Base-by-base conservation (phyloP, 1,140 invertebrate genomes). In the Aphelinus certus region DNA sequence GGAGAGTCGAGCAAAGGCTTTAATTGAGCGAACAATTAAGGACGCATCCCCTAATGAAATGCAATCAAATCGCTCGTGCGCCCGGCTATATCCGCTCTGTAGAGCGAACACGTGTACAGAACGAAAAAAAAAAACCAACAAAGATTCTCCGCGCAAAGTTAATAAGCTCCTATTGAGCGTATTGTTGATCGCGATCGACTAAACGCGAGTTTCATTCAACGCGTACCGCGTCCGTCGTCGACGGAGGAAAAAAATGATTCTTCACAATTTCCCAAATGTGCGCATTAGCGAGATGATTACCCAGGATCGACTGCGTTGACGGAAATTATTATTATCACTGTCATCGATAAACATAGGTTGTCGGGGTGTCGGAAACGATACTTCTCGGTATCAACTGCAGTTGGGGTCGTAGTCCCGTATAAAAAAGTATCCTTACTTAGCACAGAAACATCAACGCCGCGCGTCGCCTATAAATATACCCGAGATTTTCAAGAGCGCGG, bases 11-110 rank as follows among this genome's bases (percentile, higher is more conserved):
- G 7, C 3, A 5, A 3, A 49, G 53, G 49, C 43, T 66, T 73
- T 66, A 73, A 73, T 73, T 73, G 71, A 73, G 45, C 46, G 46
- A 62, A 55, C 58, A 68, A 74, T 74, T 55, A 74, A 74, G 72
- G 65, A 66, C 49, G 26, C 72, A 64, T 75, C 48, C 72, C 66
- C 74, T 69, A 75, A 81, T 80, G 60, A 74, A 78, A 79, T 75
- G 60, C 70, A 76, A 80, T 81, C 79, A 80, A 80, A 81, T 78
- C 64, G 46, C 55, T 68, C 49, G 64, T 45, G 6, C 6, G 26
- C 42, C 5, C 6, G 6, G 0, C 49, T 46, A 46, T 53, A 42
- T 26, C 48, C 64, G 65, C 10, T 45, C n/a, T 26, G 26, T 26
- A 26, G 26, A 26, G 26, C 26, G 26, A 26, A 26, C 26, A 26